phyloP scores from a whole-genome alignment of 2,888 invertebrate species.

The Dryomyza anilis region DNA sequence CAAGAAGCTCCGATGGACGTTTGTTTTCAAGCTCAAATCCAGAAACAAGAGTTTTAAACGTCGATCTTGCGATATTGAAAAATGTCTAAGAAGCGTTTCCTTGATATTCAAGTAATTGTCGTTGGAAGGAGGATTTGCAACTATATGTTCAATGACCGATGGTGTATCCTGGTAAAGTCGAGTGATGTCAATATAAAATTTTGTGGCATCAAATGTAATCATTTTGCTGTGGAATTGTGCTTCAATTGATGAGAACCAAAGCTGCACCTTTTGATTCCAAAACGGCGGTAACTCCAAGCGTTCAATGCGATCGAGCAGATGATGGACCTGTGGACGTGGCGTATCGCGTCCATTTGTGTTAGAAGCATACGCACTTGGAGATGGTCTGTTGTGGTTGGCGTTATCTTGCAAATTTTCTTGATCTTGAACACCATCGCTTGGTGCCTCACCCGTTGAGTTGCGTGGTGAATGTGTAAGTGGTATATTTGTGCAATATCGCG shows the following conservation, averaged over 20 bases:
- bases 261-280: conserved; percentile 19
- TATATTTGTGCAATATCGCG: too few relatives aligned
- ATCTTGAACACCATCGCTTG: too few relatives aligned
- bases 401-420: too few relatives aligned
- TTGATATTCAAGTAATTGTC: conserved; percentile 19
- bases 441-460: too few relatives aligned
- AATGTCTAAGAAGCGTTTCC: conserved; percentile 17
- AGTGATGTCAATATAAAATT: conserved; percentile 21
- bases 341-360: too few relatives aligned
- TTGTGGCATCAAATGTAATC: conserved; percentile 21
- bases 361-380: too few relatives aligned
- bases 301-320: conserved; percentile 21
- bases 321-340: too few relatives aligned
- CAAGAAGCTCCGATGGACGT: neutral
- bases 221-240: conserved; percentile 24
- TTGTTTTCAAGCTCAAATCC: conserved; percentile 8
- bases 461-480: too few relatives aligned
- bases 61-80: conserved; percentile 17
- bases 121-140: conserved; percentile 11
- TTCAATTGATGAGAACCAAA: conserved; percentile 23
- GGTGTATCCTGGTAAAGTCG: conserved; percentile 24
- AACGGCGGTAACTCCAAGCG: conserved; percentile 20
- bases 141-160: conserved; percentile 16
- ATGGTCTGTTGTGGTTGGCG: too few relatives aligned
- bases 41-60: conserved; percentile 18